Conservation (phyloP, 2,797 vertebrate species). For the Pelobates cultripes region DNA sequence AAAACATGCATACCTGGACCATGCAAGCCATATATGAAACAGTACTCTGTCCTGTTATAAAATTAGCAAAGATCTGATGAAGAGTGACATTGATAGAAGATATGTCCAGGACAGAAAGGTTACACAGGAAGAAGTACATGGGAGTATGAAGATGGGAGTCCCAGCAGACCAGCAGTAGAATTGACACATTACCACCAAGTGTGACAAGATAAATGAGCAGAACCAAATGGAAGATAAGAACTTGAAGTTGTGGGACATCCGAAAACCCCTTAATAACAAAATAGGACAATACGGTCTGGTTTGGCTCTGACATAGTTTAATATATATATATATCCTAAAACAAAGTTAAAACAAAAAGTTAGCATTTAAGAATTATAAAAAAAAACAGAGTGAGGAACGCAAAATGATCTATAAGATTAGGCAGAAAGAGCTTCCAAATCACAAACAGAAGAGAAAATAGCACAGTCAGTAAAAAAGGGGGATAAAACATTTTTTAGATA, state of each 20-base stretch:
- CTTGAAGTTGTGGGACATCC: conserved; percentile 11
- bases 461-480: no score
- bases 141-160: background rate
- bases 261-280: conserved; percentile 32
- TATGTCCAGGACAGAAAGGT: conserved; percentile 26
- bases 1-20: conserved; percentile 33
- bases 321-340: no score
- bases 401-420: no score
- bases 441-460: no score
- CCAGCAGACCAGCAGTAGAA: conserved; percentile 21
- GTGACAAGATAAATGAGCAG: conserved; percentile 28
- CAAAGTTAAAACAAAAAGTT: no score
- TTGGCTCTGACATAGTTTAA: background rate
- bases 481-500: no score
- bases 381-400: no score
- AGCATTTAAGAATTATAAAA: no score
- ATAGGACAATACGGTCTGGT: conserved; percentile 14
- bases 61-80: conserved; percentile 11
- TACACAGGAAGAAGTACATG: background rate
- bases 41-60: background rate
- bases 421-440: no score
- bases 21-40: conserved; percentile 26
- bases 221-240: conserved; percentile 20
- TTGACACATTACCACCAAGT: conserved; percentile 22
- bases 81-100: conserved; percentile 14